A percentile compares a stretch with the other conserved stretches of the same genome.
These are phyloP conservation scores for Altica lythri DNA, from an alignment of 2,888 invertebrate species.

Conservation along the genomic window DNA sequence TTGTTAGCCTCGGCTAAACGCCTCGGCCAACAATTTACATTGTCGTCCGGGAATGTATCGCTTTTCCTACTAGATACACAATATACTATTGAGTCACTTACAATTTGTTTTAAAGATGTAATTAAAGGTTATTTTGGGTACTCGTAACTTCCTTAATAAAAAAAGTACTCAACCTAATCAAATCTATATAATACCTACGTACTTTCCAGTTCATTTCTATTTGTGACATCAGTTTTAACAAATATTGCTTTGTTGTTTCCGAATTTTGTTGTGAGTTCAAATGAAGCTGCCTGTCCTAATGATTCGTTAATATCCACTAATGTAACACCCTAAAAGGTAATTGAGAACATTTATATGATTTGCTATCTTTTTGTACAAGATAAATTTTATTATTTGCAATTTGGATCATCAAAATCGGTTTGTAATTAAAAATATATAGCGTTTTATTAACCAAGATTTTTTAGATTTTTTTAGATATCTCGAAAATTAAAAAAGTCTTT, in stretches of 20 bases:
- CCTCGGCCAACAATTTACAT: no score
- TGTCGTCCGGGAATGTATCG: no score
- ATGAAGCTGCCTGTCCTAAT: conserved; percentile 30
- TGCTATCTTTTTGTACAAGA: not conserved
- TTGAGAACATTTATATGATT: not conserved
- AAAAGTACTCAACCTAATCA: no score
- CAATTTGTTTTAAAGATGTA: no score
- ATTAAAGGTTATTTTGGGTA: no score
- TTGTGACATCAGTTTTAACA: conserved; percentile 39
- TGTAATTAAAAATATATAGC: not conserved
- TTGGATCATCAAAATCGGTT: not conserved
- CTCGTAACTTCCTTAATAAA: no score
- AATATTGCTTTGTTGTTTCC: conserved; percentile 39
- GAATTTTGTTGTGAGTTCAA: conserved; percentile 36
- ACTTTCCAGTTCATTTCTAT: conserved; percentile 37
- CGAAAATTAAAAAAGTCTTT: not conserved
- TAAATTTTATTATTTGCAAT: not conserved
- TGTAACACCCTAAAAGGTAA: conserved; percentile 37
- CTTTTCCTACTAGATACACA: no score
- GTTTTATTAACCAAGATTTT: not conserved
- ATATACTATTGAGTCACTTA: no score
- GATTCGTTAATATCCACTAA: conserved; percentile 37
- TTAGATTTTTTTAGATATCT: not conserved
- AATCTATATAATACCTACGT: conserved; percentile 12
- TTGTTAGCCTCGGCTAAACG: no score